These are phyloP conservation scores for Magallana angulata DNA, from an alignment of 1,140 invertebrate species.

Conservation along the genomic window DNA sequence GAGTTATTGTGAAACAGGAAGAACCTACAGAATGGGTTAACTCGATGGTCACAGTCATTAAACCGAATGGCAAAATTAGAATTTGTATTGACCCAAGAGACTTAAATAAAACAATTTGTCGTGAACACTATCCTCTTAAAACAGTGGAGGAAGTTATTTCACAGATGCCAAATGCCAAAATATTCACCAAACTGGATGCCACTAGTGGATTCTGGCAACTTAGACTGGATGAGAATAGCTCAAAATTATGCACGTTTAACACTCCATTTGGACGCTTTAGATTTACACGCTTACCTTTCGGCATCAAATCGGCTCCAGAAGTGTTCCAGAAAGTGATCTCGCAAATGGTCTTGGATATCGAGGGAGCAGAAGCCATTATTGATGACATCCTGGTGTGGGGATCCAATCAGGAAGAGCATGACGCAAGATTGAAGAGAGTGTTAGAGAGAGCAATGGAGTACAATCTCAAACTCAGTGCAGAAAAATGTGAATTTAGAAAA, in stretches of 20 bases:
- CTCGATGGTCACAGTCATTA: slow-evolving; percentile 78
- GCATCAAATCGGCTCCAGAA: slow-evolving; percentile 29
- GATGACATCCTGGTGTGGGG: slow-evolving; percentile 63
- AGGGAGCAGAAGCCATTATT: slow-evolving; percentile 64
- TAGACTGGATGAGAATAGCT: slow-evolving; percentile 61
- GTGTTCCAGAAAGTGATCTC: slow-evolving; percentile 50
- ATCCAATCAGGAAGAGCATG: background rate
- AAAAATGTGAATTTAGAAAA: slow-evolving; percentile 52
- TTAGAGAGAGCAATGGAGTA: slow-evolving; percentile 40
- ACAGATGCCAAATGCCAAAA: slow-evolving; percentile 52
- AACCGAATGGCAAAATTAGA: slow-evolving; percentile 72
- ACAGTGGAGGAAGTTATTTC: background rate
- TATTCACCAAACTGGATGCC: slow-evolving; percentile 68
- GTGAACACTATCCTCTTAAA: slow-evolving; percentile 39
- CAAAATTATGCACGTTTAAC: slow-evolving; percentile 68
- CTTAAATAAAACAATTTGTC: slow-evolving; percentile 48
- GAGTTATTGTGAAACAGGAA: slow-evolving; percentile 52
- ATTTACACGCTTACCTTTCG: slow-evolving; percentile 52
- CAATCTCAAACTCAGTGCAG: slow-evolving; percentile 55
- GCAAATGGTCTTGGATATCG: slow-evolving; percentile 49
- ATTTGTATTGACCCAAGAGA: slow-evolving; percentile 65
- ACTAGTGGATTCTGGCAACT: slow-evolving; percentile 73
- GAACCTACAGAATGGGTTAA: slow-evolving; percentile 55
- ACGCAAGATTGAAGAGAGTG: slow-evolving; percentile 29
- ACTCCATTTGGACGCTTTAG: slow-evolving; percentile 67